Evolutionary conservation across 2,113 vertebrate genomes (phyloP).

Genomic region (Pao palembangensis): DNA sequence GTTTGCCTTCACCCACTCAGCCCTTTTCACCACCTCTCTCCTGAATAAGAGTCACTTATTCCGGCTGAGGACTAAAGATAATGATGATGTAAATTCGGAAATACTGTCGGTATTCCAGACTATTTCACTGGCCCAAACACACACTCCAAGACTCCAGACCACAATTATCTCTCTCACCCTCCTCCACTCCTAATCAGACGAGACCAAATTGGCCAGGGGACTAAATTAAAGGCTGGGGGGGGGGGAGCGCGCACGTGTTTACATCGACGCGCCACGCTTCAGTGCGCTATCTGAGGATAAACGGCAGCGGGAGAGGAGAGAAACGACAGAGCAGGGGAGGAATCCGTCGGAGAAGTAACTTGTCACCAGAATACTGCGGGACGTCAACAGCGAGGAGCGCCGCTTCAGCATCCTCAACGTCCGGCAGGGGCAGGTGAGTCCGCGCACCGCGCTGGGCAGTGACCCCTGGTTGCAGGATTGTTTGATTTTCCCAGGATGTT

Average conservation of each 20-base stretch:
- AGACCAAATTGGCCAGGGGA: slow-evolving; percentile 11
- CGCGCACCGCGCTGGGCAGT: not conserved
- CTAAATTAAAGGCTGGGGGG: slow-evolving; percentile 6
- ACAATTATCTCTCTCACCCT: not conserved
- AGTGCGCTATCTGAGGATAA: slow-evolving; percentile 59
- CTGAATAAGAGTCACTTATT: no score
- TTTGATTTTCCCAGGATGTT: no score
- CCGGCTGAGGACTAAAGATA: no score
- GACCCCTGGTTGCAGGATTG: no score
- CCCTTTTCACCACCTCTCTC: not conserved
- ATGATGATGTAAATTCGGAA: no score
- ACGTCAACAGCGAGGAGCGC: slow-evolving; percentile 39
- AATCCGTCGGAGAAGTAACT: slow-evolving; percentile 42
- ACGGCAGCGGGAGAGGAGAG: slow-evolving; percentile 55
- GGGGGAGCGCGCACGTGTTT: slow-evolving; percentile 44
- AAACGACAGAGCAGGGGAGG: slow-evolving; percentile 48
- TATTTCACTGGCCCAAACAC: not conserved
- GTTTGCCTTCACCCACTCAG: slow-evolving; percentile 2
- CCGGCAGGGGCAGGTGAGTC: slow-evolving; percentile 60
- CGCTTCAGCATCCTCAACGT: slow-evolving; percentile 43
- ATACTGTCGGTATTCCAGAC: no score
- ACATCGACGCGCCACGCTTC: slow-evolving; percentile 56
- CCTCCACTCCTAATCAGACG: slow-evolving; percentile 18
- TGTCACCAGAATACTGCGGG: slow-evolving; percentile 17
- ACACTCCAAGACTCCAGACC: not conserved